Evolutionary conservation across 2,797 vertebrate genomes (phyloP).

Genomic region (Danio jaintianensis): DNA sequence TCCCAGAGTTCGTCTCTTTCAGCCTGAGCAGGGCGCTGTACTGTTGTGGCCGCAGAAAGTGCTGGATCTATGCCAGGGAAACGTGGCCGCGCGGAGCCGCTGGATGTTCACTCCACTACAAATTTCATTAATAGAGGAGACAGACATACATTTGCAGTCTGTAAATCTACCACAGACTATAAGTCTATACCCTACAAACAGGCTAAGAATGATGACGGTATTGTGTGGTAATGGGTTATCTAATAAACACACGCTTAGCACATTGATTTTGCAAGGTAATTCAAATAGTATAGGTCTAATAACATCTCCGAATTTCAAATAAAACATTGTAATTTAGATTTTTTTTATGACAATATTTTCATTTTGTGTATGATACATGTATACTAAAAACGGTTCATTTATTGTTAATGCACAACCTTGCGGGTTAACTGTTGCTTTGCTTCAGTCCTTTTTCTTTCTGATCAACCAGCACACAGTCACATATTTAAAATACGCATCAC

Average conservation of each 20-base stretch:
- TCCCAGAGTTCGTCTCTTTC: too few species aligned
- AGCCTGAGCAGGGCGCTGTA: conserved; percentile 70
- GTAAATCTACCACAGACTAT: not conserved
- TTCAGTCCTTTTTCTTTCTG: not conserved
- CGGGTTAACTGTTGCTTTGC: conserved; percentile 52
- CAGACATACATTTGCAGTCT: conserved; percentile 20
- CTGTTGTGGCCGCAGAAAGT: conserved; percentile 65
- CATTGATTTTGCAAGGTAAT: not conserved
- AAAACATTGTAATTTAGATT: too few species aligned
- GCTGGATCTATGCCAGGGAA: conserved; percentile 64
- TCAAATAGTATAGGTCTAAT: too few species aligned
- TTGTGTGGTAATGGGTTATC: not conserved
- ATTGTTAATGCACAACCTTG: conserved; percentile 54
- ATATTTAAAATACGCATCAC: conserved; percentile 7
- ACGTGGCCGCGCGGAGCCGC: conserved; percentile 35
- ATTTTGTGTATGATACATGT: too few species aligned
- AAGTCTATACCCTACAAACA: not conserved
- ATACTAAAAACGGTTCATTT: not conserved
- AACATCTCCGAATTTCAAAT: too few species aligned
- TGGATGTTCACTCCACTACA: conserved; percentile 63
- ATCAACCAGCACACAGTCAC: not conserved
- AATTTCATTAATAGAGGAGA: conserved; percentile 33
- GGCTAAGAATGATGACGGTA: not conserved
- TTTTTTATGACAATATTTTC: too few species aligned
- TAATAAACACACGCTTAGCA: not conserved